Conservation (phyloP, 2,113 vertebrate species). For the Pachycephala philippinensis region DNA sequence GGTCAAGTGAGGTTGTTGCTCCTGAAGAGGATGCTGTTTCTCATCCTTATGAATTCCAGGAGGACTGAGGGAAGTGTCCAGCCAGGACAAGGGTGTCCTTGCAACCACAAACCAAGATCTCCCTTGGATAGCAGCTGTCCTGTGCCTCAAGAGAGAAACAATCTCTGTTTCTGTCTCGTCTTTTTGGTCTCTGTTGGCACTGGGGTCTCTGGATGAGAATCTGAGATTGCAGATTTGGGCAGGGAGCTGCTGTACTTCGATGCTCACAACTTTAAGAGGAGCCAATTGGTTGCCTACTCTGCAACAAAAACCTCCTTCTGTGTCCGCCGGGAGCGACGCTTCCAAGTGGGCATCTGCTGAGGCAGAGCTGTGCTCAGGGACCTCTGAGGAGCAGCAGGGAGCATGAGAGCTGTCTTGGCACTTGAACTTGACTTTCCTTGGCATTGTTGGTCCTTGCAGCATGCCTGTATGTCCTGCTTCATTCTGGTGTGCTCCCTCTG, state of each 20-base stretch:
- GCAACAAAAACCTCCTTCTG: neutral
- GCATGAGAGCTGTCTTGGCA: neutral
- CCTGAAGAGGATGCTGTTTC: neutral
- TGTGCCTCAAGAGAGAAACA: neutral
- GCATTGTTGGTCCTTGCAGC: neutral
- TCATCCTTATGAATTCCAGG: neutral
- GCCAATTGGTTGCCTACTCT: neutral
- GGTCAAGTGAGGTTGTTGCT: neutral
- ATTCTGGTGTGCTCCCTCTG: neutral
- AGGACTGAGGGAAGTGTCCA: neutral
- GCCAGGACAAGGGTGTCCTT: neutral
- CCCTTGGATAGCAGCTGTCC: neutral
- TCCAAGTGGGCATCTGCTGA: neutral
- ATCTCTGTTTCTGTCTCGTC: neutral
- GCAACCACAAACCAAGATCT: neutral
- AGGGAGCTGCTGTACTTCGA: neutral
- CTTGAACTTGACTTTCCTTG: neutral
- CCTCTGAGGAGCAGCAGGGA: neutral
- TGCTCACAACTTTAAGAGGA: neutral
- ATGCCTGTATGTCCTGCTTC: neutral
- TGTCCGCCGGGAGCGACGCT: rapidly evolving
- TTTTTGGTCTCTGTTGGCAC: neutral
- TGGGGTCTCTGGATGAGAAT: neutral
- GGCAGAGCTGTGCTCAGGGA: neutral
- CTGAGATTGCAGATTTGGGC: neutral